phyloP scores from a whole-genome alignment of 2,797 vertebrate species.

The Coendou prehensilis region DNA sequence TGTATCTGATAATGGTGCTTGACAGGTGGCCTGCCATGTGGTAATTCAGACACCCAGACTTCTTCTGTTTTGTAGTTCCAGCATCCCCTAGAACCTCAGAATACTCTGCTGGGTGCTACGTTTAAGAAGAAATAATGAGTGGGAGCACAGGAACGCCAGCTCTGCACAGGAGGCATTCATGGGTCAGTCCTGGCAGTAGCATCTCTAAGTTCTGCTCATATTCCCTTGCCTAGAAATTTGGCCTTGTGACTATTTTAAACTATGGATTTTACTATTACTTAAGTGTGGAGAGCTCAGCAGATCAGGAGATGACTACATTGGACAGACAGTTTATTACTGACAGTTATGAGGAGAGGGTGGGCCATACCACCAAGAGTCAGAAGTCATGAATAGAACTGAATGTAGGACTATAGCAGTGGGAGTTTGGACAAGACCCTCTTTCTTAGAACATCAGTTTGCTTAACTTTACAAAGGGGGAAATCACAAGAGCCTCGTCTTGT shows the following conservation, averaged over 20 bases:
- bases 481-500: not conserved
- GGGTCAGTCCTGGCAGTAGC: not conserved
- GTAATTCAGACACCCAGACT: not conserved
- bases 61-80: not conserved
- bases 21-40: conserved; percentile 64
- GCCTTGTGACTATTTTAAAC: not conserved
- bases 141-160: not conserved
- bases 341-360: not conserved
- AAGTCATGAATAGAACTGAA: not conserved
- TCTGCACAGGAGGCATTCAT: not conserved
- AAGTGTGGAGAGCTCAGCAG: not conserved
- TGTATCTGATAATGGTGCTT: conserved; percentile 22
- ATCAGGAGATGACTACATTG: not conserved
- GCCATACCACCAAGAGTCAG: not conserved
- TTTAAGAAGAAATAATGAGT: not conserved
- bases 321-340: not conserved
- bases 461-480: not conserved
- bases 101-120: not conserved
- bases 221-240: not conserved
- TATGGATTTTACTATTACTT: not conserved
- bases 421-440: not conserved
- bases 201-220: not conserved
- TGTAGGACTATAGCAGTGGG: not conserved
- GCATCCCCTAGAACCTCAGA: not conserved
- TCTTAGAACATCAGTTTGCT: not conserved